Conservation (phyloP, 2,888 invertebrate genomes). For the Smittia sp. region DNA sequence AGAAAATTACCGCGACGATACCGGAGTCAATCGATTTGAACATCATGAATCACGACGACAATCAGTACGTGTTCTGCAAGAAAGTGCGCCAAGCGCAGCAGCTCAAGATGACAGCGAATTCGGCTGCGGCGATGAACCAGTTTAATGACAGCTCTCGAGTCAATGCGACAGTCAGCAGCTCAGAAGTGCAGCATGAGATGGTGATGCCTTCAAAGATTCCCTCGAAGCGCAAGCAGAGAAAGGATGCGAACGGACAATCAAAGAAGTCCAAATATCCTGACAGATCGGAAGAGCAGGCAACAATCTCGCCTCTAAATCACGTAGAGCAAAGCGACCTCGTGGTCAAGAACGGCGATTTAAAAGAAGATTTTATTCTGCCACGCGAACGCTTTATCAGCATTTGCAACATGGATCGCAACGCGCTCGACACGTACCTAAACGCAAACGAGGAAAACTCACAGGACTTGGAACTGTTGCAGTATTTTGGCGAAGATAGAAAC, state of each 20-base stretch:
- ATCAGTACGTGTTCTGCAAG: slow-evolving; percentile 51
- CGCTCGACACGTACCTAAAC: slow-evolving; percentile 76
- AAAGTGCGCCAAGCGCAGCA: slow-evolving; percentile 53
- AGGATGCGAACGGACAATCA: not conserved
- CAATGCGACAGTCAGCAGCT: not conserved
- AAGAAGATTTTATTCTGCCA: slow-evolving; percentile 56
- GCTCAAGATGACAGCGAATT: slow-evolving; percentile 46
- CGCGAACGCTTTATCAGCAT: slow-evolving; percentile 71
- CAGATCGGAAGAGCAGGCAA: not conserved
- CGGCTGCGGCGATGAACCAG: not conserved
- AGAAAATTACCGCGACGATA: not conserved
- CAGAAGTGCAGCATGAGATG: not conserved
- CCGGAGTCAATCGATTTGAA: not conserved
- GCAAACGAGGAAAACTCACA: slow-evolving; percentile 71
- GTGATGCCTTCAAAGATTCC: slow-evolving; percentile 20
- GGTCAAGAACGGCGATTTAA: slow-evolving; percentile 44
- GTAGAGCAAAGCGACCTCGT: slow-evolving; percentile 36
- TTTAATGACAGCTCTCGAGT: not conserved
- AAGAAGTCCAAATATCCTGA: slow-evolving; percentile 2
- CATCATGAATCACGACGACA: slow-evolving; percentile 45
- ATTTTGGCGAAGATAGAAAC: slow-evolving; percentile 63
- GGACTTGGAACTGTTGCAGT: slow-evolving; percentile 80
- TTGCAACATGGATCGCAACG: slow-evolving; percentile 75
- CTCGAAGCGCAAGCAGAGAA: not conserved
- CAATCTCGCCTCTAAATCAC: slow-evolving; percentile 1